A percentile compares a stretch with the other conserved stretches of the same genome.
These are phyloP conservation scores for Zapornia atra DNA, from an alignment of 2,113 vertebrate species.

Conservation along the genomic window DNA sequence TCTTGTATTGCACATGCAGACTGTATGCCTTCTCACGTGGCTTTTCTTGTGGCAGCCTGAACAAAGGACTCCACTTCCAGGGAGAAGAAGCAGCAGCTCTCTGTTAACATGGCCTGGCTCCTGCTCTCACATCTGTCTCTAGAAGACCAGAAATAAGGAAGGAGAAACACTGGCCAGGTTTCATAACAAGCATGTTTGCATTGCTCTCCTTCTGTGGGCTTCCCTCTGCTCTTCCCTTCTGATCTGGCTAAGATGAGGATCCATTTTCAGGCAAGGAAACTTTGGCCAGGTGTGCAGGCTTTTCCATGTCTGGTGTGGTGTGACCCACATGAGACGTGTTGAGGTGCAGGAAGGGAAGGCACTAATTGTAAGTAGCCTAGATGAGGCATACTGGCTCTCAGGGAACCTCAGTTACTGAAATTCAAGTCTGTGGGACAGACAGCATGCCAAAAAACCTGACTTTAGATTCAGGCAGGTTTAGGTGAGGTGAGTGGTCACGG, in stretches of 20 bases:
- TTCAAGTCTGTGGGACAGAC: neutral
- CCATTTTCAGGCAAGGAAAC: neutral
- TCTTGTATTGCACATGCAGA: neutral
- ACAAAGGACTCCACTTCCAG: neutral
- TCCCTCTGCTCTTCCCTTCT: neutral
- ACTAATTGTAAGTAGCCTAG: neutral
- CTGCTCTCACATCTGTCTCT: neutral
- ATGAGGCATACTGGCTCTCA: neutral
- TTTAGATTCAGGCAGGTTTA: neutral
- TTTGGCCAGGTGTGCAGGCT: neutral
- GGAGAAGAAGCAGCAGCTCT: neutral
- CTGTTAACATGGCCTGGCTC: neutral
- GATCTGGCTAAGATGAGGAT: neutral
- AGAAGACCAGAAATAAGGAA: neutral
- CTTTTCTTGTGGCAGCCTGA: neutral
- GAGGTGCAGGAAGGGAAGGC: neutral
- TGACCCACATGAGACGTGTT: neutral
- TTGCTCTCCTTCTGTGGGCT: neutral
- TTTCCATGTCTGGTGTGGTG: neutral
- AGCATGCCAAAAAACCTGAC: neutral
- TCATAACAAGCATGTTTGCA: neutral
- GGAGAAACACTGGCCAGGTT: neutral
- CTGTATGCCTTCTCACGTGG: neutral
- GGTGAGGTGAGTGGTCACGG: neutral
- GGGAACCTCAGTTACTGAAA: neutral